A percentile compares a stretch with the other conserved stretches of the same genome.
Conservation (phyloP, 2,797 vertebrate genomes). For the Hypotaenidia okinawae region DNA sequence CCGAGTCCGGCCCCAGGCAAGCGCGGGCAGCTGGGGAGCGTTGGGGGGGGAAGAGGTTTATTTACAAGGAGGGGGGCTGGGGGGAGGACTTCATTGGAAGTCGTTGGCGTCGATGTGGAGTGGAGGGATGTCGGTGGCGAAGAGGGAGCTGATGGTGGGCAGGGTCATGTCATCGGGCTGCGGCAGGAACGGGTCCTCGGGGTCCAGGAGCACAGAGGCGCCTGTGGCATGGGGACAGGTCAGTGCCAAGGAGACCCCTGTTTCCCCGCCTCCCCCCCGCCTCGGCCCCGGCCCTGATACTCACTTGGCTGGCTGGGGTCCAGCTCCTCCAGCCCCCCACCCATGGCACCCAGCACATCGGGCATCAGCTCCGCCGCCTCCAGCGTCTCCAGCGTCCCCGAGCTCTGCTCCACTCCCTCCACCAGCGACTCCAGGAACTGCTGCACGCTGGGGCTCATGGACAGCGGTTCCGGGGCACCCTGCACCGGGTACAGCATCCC, state of each 20-base stretch:
- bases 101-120: neutral
- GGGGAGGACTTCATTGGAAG: neutral
- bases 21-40: rapidly evolving
- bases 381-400: neutral
- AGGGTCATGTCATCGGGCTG: neutral
- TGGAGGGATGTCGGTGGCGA: neutral
- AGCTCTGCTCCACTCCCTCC: rapidly evolving
- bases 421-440: neutral
- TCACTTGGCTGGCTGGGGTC: neutral
- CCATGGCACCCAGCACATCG: rapidly evolving
- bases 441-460: rapidly evolving
- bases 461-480: neutral
- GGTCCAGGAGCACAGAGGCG: rapidly evolving
- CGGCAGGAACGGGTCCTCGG: slow-evolving; percentile 11
- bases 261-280: too few species aligned
- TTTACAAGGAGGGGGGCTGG: neutral
- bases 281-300: neutral
- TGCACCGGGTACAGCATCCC: neutral
- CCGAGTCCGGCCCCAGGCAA: neutral
- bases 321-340: neutral
- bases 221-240: neutral
- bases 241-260: neutral
- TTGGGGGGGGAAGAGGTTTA: neutral
- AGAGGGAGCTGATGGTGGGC: neutral
- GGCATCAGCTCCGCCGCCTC: neutral